These are phyloP conservation scores for Slavum lentiscoides DNA, from an alignment of 2,888 invertebrate species.

Conservation along the genomic window DNA sequence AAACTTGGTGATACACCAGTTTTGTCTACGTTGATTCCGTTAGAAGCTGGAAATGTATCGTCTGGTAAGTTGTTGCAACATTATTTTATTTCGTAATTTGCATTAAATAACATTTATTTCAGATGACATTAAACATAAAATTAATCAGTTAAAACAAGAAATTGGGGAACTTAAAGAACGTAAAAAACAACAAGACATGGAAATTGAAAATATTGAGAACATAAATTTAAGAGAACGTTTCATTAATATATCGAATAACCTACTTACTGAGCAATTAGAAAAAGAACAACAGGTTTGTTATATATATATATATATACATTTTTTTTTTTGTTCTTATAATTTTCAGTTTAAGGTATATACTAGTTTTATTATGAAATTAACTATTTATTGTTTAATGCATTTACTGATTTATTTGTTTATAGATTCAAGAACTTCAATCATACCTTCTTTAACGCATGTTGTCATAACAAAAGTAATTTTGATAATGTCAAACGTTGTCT, in stretches of 20 bases:
- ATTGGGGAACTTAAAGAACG: slow-evolving; percentile 75
- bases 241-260: slow-evolving; percentile 76
- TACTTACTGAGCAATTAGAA: slow-evolving; percentile 75
- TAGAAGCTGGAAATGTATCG: slow-evolving; percentile 47
- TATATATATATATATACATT: background rate
- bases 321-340: background rate
- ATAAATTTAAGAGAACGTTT: slow-evolving; percentile 79
- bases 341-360: background rate
- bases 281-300: slow-evolving; percentile 64
- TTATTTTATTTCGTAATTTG: background rate
- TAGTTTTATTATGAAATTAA: too few species aligned
- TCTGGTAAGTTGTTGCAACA: slow-evolving; percentile 26
- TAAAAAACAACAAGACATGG: slow-evolving; percentile 77
- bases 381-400: background rate
- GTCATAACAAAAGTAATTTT: background rate
- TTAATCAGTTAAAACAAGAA: slow-evolving; percentile 74
- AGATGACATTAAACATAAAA: slow-evolving; percentile 64
- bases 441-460: slow-evolving; percentile 1
- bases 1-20: slow-evolving; percentile 46
- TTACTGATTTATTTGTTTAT: slow-evolving; percentile 22
- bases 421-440: slow-evolving; percentile 50
- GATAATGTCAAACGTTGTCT: too few species aligned
- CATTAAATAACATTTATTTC: slow-evolving; percentile 3
- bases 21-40: slow-evolving; percentile 43
- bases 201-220: slow-evolving; percentile 84